Conservation (phyloP, 2,113 vertebrate species). For the Antigone vipio region DNA sequence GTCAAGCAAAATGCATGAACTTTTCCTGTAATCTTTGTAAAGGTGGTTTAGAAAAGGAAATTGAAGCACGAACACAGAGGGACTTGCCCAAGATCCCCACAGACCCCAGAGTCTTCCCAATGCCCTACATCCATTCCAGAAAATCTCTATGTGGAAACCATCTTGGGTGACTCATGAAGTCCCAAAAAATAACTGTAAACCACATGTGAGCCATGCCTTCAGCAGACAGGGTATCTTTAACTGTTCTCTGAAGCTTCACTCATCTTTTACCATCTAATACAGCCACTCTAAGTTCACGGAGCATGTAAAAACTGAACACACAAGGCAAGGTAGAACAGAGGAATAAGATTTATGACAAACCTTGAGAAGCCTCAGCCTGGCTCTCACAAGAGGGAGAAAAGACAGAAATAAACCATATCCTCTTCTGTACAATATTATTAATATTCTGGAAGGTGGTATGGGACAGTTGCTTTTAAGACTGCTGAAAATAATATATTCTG, state of each 20-base stretch:
- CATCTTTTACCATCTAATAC: neutral
- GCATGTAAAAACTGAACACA: neutral
- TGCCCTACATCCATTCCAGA: neutral
- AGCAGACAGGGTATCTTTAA: neutral
- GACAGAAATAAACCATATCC: neutral
- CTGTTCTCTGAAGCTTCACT: neutral
- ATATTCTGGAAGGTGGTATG: neutral
- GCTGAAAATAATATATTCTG: neutral
- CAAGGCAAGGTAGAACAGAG: neutral
- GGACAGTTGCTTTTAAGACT: neutral
- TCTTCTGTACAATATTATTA: neutral
- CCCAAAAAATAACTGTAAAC: neutral
- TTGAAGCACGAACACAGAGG: accelerated
- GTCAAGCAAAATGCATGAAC: neutral
- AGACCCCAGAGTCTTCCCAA: neutral
- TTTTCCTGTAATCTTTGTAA: neutral
- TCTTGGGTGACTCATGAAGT: neutral
- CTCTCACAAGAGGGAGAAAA: neutral
- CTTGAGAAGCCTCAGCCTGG: neutral
- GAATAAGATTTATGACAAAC: neutral
- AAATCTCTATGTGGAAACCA: neutral
- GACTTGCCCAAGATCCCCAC: neutral
- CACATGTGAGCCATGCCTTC: neutral
- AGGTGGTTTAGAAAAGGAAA: neutral
- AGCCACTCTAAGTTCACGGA: neutral